Evolutionary conservation across 2,888 invertebrate species (phyloP), one percentile per base, ranked within the genome.

Genomic region (Branchipolynoe longqiensis): DNA sequence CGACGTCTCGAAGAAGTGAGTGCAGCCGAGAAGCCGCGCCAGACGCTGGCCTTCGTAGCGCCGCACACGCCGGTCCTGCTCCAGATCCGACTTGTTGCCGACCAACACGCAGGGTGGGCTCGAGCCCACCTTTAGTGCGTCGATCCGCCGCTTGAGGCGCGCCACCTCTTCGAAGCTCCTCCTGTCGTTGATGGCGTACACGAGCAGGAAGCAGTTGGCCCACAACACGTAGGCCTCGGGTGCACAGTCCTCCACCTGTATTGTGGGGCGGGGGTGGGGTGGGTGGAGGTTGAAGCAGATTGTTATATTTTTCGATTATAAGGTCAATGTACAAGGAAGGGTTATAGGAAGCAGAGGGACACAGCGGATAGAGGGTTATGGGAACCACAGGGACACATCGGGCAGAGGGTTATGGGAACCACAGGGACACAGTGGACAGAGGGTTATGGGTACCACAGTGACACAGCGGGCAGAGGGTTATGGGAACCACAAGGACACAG

Each of bases 201-300:
- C 82, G 18, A 58, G 58, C 38, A 82, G 56, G 54, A 82, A 82
- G 54, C 82, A 82, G 58, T 82, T 82, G n/a, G 48, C 82, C 82
- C 82, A 82, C 31, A 82, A 22, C 1, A 36, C 18, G 58, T 82
- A 82, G 1, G 58, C 28, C 25, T 82, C 82, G 31, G 78, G 78
- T 25, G 22, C 18, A 31, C 28, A 12, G 54, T 78, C 78, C 14
- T 78, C 78, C n/a, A 33, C 40, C 78, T 78, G 54, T 31, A 73
- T 6, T 8, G 8, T 48, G 48, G 8, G 48, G 8, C 48, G 8
- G 18, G 18, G n/a, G n/a, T n/a, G n/a, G n/a, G n/a, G n/a, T n/a
- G n/a, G n/a, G n/a, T n/a, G n/a, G n/a, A n/a, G n/a, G n/a, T n/a
- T n/a, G n/a, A n/a, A n/a, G n/a, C n/a, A n/a, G n/a, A n/a, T n/a